These are phyloP conservation scores for Pseudopleuronectes americanus DNA, from an alignment of 2,797 vertebrate species.

Conservation along the genomic window DNA sequence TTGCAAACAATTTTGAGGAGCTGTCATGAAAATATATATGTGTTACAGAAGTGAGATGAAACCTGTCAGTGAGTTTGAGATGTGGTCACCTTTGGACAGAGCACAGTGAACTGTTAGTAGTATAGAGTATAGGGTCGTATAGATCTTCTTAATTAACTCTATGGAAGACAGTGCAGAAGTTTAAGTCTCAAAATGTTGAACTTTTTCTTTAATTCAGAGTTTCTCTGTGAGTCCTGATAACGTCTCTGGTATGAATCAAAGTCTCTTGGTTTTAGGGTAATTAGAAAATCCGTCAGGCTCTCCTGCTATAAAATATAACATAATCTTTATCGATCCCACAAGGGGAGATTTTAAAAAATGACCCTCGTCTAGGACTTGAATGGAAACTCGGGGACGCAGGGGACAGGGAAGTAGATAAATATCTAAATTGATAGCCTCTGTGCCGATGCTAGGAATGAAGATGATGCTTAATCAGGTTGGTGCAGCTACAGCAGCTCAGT, in stretches of 20 bases:
- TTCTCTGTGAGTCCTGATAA: neutral
- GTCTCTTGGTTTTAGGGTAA: conserved; percentile 24
- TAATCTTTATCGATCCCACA: conserved; percentile 37
- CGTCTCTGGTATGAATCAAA: conserved; percentile 15
- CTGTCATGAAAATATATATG: no score
- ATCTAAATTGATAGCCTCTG: conserved; percentile 1
- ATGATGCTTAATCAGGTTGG: neutral
- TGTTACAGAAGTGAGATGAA: no score
- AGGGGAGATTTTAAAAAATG: conserved; percentile 17
- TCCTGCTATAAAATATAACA: conserved; percentile 15
- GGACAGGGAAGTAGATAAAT: conserved; percentile 15
- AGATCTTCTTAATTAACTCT: no score
- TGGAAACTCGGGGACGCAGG: conserved; percentile 4
- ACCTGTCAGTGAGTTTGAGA: no score
- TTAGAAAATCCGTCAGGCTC: conserved; percentile 3
- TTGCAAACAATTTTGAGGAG: no score
- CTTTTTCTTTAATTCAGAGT: no score
- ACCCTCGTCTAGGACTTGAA: neutral
- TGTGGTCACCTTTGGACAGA: no score
- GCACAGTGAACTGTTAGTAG: no score
- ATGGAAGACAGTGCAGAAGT: no score
- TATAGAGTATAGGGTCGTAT: no score
- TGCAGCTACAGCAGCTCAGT: conserved; percentile 16
- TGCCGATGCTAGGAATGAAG: neutral
- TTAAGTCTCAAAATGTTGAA: no score